Conservation (phyloP, 2,797 vertebrate species). For the Malacoraja senta region DNA sequence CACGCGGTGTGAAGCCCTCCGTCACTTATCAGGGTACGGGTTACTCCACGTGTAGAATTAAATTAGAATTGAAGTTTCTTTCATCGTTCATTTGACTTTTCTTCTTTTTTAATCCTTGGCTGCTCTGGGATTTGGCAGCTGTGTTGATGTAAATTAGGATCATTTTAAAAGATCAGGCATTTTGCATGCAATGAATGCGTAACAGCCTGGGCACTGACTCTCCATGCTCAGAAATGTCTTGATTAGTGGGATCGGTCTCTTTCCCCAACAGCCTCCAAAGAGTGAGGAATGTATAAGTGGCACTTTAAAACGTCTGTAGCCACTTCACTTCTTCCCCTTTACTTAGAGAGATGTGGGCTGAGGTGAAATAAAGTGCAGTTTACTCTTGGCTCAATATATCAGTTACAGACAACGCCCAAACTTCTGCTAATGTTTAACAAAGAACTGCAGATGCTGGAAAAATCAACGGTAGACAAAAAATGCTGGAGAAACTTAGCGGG, state of each 20-base stretch:
- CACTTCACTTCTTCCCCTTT: background rate
- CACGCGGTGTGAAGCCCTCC: background rate
- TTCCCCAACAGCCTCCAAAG: background rate
- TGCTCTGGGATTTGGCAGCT: slow-evolving; percentile 13
- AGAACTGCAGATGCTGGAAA: too few relatives aligned
- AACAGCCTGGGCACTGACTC: background rate
- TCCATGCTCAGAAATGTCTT: background rate
- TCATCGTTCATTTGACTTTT: background rate
- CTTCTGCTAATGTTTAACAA: background rate
- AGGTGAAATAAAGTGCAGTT: background rate
- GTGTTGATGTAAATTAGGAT: slow-evolving; percentile 29
- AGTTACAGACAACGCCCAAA: background rate
- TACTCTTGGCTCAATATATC: background rate
- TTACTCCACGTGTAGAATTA: background rate
- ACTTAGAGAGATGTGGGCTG: too few relatives aligned
- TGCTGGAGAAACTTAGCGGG: too few relatives aligned
- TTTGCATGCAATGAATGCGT: background rate
- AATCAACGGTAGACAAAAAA: too few relatives aligned
- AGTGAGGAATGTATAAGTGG: background rate
- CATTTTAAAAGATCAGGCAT: background rate
- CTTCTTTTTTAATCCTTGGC: background rate
- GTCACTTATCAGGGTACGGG: background rate
- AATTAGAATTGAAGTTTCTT: background rate
- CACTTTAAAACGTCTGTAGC: background rate
- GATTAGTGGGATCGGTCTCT: background rate